phyloP scores from a whole-genome alignment of 2,888 invertebrate species.

The Poecilobothrus nobilitatus region DNA sequence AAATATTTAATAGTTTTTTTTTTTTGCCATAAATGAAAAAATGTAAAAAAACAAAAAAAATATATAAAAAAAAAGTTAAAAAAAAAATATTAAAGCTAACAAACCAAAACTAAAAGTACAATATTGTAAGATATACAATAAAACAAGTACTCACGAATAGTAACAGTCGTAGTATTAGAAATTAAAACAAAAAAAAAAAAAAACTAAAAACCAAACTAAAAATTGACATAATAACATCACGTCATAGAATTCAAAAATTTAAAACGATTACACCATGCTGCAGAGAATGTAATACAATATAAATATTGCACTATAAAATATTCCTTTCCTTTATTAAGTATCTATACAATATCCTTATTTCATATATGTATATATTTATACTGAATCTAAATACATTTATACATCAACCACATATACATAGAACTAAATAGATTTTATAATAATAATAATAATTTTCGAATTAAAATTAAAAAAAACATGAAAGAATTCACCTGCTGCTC shows the following conservation, averaged over 20 bases:
- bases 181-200: too few species aligned
- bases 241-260: neutral
- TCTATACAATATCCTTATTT: neutral
- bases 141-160: too few species aligned
- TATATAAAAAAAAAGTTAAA: too few species aligned
- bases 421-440: neutral
- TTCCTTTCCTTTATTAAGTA: neutral
- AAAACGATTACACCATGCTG: neutral
- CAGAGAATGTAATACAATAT: neutral
- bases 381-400: too few species aligned
- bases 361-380: neutral
- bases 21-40: too few species aligned
- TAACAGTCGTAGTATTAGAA: too few species aligned
- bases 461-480: neutral
- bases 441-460: neutral
- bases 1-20: too few species aligned
- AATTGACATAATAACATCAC: slow-evolving; percentile 4
- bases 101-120: too few species aligned
- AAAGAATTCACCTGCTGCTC: neutral
- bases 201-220: neutral
- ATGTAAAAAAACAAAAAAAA: too few species aligned
- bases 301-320: neutral
- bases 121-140: too few species aligned
- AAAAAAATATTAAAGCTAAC: too few species aligned
- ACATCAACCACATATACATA: too few species aligned